Evolutionary conservation across 2,113 vertebrate species (phyloP), one percentile per base, ranked within the genome.

Genomic region (Zingel zingel): DNA sequence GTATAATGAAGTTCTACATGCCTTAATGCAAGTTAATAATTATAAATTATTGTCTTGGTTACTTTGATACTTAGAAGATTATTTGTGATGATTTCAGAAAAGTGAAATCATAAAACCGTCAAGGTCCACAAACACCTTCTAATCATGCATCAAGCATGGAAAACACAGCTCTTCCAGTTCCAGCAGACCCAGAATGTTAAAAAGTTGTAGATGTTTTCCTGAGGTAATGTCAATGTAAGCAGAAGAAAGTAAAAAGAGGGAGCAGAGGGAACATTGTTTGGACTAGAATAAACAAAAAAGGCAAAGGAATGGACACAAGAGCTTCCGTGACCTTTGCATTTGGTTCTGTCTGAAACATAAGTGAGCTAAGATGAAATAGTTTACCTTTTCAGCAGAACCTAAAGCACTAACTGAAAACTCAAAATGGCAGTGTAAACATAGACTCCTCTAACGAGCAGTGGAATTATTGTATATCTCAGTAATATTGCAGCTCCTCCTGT

Each of bases 281-380:
- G 59, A 77, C 53, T 56, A 57, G 19, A 58, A 64, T 45, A 63
- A 70, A 54, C 36, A 69, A 67, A 58, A 70, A 59, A 63, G 50
- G 23, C 51, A 78, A 50, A 45, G 48, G 23, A 81, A 63, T 47
- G 45, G 16, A 33, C 14, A 45, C 2, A 2, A 12, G 56, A 86
- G 50, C 58, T 79, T 58, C 45, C 21, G 12, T 91, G 83, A 90
- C 83, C 86, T 91, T 89, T 91, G 71, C 21, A 1, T 86, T 62
- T 33, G 51, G 12, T 36, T 81, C 61, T 66, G 48, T 57, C 65
- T 74, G 43, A 62, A 64, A 74, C 27, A 53, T 56, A 56, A 77
- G 45, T 15, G 21, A 69, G 19, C 62, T 18, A 19, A 72, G 13
- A 61, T 9, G 16, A 76, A 80, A 67, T n/a, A 66, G 66, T 81